Evolutionary conservation across 2,797 vertebrate genomes (phyloP).

Genomic region (Trematomus bernacchii): DNA sequence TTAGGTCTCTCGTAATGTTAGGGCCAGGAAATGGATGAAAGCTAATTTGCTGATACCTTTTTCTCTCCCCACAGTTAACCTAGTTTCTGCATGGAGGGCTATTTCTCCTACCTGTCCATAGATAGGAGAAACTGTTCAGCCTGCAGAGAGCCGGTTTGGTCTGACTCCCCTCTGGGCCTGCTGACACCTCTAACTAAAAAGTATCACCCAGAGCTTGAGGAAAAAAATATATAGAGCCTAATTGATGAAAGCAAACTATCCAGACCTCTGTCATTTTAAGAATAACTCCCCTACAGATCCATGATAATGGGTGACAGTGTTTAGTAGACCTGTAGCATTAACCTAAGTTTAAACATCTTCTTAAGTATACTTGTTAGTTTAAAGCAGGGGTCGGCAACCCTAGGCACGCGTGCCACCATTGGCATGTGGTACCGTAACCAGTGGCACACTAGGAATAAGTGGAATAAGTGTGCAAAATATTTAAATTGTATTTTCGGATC

Average conservation of each 20-base stretch:
- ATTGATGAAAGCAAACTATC: slow-evolving; percentile 48
- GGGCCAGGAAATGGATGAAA: slow-evolving; percentile 40
- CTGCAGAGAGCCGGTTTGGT: slow-evolving; percentile 36
- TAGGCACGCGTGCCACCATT: too few relatives aligned
- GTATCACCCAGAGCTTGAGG: slow-evolving; percentile 22
- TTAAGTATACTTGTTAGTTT: slow-evolving; percentile 6
- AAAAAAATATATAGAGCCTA: slow-evolving; percentile 23
- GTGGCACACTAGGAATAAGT: too few relatives aligned
- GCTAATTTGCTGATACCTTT: slow-evolving; percentile 55
- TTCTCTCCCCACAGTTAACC: slow-evolving; percentile 43
- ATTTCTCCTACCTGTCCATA: slow-evolving; percentile 47
- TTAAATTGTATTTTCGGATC: too few relatives aligned
- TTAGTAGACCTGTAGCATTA: not conserved
- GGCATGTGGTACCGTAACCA: too few relatives aligned
- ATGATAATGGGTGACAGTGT: slow-evolving; percentile 5
- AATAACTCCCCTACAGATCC: slow-evolving; percentile 18
- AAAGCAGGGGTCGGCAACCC: too few relatives aligned
- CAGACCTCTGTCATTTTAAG: slow-evolving; percentile 28
- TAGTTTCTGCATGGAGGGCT: slow-evolving; percentile 55
- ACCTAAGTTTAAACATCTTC: slow-evolving; percentile 11
- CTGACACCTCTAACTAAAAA: slow-evolving; percentile 42
- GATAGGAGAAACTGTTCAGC: slow-evolving; percentile 33
- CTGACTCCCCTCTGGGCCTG: slow-evolving; percentile 32
- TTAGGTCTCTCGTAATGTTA: slow-evolving; percentile 43
- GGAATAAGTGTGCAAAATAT: too few relatives aligned